Conservation (phyloP, 2,113 vertebrate genomes). For the Antigone vipio region DNA sequence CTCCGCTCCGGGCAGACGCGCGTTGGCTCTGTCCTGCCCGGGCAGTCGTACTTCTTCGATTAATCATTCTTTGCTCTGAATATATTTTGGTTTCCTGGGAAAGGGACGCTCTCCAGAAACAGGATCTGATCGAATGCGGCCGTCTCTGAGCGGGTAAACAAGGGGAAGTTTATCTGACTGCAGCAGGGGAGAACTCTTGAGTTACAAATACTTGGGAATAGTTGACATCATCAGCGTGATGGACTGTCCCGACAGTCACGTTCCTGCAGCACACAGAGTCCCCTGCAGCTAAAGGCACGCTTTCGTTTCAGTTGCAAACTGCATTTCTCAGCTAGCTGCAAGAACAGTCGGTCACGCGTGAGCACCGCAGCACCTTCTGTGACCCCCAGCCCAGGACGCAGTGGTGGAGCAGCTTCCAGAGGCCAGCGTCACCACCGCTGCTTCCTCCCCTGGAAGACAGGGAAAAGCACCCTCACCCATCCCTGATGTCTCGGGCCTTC, state of each 20-base stretch:
- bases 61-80: fast-evolving
- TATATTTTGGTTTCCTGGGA: fast-evolving
- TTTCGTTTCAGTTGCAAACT: background rate
- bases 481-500: background rate
- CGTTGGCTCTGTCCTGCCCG: background rate
- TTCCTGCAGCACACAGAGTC: background rate
- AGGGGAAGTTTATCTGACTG: background rate
- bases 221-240: background rate
- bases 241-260: fast-evolving
- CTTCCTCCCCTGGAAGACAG: background rate
- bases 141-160: fast-evolving
- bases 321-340: background rate
- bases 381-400: background rate
- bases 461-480: background rate
- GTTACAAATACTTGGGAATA: background rate
- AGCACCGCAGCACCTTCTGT: background rate
- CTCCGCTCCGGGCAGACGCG: background rate
- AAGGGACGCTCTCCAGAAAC: fast-evolving
- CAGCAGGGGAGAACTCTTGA: background rate
- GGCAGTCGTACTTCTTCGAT: fast-evolving
- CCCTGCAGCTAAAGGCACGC: background rate
- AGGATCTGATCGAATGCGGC: background rate
- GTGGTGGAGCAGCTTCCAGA: background rate
- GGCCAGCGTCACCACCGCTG: no score
- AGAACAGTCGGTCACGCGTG: fast-evolving